Conservation (phyloP, 2,888 invertebrate species). For the Junonia oenone region DNA sequence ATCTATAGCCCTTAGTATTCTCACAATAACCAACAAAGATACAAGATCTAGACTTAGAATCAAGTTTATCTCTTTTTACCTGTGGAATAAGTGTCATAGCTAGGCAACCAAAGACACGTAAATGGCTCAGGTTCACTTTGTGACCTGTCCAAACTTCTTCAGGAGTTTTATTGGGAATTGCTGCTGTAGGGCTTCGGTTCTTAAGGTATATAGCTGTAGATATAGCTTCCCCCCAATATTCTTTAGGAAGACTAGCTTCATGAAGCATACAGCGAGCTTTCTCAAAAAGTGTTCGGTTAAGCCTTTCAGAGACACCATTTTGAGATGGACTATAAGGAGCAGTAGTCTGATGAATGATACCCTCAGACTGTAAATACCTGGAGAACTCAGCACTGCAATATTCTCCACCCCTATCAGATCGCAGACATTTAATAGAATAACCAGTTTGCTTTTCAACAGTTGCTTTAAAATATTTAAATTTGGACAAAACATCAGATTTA, state of each 20-base stretch:
- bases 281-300: slow-evolving; percentile 24
- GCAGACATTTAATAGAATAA: slow-evolving; percentile 10
- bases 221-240: slow-evolving; percentile 17
- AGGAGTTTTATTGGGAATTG: slow-evolving; percentile 9
- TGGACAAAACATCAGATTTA: slow-evolving; percentile 18
- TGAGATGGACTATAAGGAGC: slow-evolving; percentile 37
- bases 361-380: too few relatives aligned
- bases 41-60: background rate
- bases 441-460: slow-evolving; percentile 15
- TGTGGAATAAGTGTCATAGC: background rate
- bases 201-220: slow-evolving; percentile 25
- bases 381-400: too few relatives aligned
- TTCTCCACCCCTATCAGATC: slow-evolving; percentile 17
- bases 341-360: slow-evolving; percentile 35
- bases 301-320: slow-evolving; percentile 41
- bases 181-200: slow-evolving; percentile 20
- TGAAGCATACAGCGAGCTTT: slow-evolving; percentile 18
- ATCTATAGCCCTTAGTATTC: background rate
- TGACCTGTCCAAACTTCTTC: slow-evolving; percentile 19
- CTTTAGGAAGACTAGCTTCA: slow-evolving; percentile 9
- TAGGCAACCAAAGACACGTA: slow-evolving; percentile 18
- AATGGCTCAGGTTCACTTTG: slow-evolving; percentile 8
- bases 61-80: background rate
- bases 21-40: background rate
- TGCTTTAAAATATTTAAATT: too few relatives aligned